Evolutionary conservation across 2,113 vertebrate species (phyloP).

Genomic region (Tiliqua scincoides): DNA sequence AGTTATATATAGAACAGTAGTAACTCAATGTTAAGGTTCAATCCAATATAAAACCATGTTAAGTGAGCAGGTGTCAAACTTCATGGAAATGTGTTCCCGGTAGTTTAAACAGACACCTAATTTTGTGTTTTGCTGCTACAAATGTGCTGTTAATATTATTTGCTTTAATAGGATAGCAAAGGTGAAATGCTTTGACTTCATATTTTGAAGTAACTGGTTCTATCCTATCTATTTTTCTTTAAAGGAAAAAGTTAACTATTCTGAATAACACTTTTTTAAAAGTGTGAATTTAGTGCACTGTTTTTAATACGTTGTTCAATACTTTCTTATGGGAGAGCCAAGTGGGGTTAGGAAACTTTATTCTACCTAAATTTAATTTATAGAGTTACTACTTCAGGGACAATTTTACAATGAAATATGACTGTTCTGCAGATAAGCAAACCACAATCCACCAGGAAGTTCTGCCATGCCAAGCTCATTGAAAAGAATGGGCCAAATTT

Average conservation of each 20-base stretch:
- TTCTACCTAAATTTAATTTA: constrained; percentile 38
- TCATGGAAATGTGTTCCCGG: accelerated
- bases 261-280: background rate
- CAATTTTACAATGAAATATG: constrained; percentile 44
- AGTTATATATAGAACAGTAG: background rate
- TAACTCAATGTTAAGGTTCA: background rate
- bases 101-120: background rate
- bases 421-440: constrained; percentile 33
- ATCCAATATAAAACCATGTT: accelerated
- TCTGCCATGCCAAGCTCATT: background rate
- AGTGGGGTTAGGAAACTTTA: background rate
- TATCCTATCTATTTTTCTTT: background rate
- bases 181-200: background rate
- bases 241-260: constrained; percentile 6
- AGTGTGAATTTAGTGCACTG: background rate
- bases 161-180: background rate
- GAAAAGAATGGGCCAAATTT: background rate
- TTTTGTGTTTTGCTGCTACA: background rate
- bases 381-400: constrained; percentile 33
- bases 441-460: background rate
- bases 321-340: background rate
- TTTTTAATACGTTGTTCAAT: constrained; percentile 11
- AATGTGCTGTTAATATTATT: background rate
- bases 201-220: background rate
- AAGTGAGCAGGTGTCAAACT: background rate